phyloP scores from a whole-genome alignment of 2,888 invertebrate species.

The Cephus spinipes region DNA sequence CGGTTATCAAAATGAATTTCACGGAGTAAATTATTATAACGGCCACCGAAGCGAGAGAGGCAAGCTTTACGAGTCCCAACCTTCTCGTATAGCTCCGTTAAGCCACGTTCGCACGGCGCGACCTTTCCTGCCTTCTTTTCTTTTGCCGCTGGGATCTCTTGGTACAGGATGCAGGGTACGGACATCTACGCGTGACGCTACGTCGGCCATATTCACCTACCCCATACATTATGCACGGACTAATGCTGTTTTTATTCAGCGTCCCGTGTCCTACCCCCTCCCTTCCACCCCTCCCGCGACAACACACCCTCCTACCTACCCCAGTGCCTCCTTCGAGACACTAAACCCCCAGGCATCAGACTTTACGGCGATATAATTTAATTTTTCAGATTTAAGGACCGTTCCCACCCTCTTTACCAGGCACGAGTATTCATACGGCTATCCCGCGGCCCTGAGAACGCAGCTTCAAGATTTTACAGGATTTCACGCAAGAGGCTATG shows the following conservation, averaged over 20 bases:
- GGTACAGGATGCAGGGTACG: background rate
- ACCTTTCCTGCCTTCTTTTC: background rate
- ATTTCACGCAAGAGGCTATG: background rate
- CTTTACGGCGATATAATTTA: conserved; percentile 65
- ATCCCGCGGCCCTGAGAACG: background rate
- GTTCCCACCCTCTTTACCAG: conserved; percentile 18
- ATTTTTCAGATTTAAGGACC: conserved; percentile 65
- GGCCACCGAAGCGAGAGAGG: conserved; percentile 33
- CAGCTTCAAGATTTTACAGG: background rate
- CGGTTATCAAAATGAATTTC: conserved; percentile 45
- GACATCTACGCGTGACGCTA: conserved; percentile 5
- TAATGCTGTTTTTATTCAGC: conserved; percentile 65
- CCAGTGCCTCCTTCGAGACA: conserved; percentile 49
- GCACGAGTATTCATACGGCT: background rate
- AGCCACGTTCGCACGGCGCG: background rate
- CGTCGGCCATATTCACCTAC: conserved; percentile 10
- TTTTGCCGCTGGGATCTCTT: background rate
- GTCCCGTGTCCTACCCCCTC: conserved; percentile 19
- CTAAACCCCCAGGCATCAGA: conserved; percentile 56
- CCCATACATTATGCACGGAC: conserved; percentile 64
- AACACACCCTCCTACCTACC: conserved; percentile 18
- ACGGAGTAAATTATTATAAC: conserved; percentile 61
- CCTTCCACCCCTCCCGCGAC: conserved; percentile 22
- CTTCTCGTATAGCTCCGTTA: conserved; percentile 57
- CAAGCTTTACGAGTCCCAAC: conserved; percentile 58